These are phyloP conservation scores for Zoanthus solanderi DNA, from an alignment of 92 coral and sea anemone genomes.

Conservation along the genomic window DNA sequence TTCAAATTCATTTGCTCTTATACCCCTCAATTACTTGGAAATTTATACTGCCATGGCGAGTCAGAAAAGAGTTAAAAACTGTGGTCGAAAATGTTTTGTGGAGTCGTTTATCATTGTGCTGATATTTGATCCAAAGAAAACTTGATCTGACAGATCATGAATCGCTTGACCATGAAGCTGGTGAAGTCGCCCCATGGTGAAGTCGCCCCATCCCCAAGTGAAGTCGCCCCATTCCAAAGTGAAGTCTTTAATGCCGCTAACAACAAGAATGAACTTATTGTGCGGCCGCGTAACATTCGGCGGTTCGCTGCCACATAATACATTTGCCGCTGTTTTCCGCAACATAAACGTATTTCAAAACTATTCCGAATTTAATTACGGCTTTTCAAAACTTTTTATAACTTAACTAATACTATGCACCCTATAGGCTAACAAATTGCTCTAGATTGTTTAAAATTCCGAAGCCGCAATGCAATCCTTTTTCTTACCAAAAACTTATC, in stretches of 20 bases:
- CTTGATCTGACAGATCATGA: no score
- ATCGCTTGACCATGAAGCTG: no score
- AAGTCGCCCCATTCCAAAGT: neutral
- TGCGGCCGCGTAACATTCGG: neutral
- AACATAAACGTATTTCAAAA: neutral
- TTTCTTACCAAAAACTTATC: neutral
- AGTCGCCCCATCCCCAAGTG: no score
- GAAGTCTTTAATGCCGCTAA: neutral
- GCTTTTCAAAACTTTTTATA: neutral
- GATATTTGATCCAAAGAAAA: no score
- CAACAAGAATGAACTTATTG: neutral
- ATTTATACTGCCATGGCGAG: no score
- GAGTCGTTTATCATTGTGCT: no score
- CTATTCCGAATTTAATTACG: neutral
- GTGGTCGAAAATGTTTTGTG: no score
- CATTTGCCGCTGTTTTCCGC: neutral
- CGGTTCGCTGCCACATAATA: neutral
- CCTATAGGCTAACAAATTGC: neutral
- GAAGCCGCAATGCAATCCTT: neutral
- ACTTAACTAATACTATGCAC: neutral
- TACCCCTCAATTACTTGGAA: no score
- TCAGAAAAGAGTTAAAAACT: no score
- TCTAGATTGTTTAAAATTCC: neutral
- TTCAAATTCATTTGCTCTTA: no score
- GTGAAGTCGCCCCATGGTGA: no score